Conservation (phyloP, 2,888 invertebrate genomes). For the Tiliacea citrago region DNA sequence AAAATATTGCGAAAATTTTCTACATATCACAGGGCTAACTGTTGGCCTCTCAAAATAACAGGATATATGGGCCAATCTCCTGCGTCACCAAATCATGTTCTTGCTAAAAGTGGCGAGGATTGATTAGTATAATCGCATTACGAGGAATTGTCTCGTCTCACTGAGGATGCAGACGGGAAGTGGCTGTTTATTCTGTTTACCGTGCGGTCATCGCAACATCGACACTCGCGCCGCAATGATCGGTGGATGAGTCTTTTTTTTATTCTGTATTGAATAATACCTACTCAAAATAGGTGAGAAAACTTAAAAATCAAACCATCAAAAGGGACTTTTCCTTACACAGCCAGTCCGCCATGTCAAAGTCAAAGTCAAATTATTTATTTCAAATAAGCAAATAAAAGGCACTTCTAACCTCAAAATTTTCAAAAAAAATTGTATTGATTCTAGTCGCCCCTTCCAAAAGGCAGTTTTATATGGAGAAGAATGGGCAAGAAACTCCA, state of each 20-base stretch:
- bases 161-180: constrained; percentile 79
- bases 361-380: too few relatives aligned
- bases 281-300: too few relatives aligned
- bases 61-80: constrained; percentile 22
- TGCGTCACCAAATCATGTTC: constrained; percentile 34
- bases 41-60: constrained; percentile 17
- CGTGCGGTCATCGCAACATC: constrained; percentile 67
- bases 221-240: constrained; percentile 2
- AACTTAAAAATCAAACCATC: neutral
- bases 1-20: neutral
- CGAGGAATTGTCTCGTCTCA: constrained; percentile 67
- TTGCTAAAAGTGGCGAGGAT: constrained; percentile 43
- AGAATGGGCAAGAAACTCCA: too few relatives aligned
- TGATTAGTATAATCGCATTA: constrained; percentile 66
- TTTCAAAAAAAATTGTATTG: too few relatives aligned
- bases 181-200: constrained; percentile 82
- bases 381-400: too few relatives aligned
- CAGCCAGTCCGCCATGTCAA: neutral
- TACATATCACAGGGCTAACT: neutral
- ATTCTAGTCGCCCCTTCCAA: too few relatives aligned
- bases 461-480: too few relatives aligned
- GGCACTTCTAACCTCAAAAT: too few relatives aligned
- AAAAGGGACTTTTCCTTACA: neutral
- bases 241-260: constrained; percentile 42
- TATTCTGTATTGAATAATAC: neutral